Conservation (phyloP, 1,140 invertebrate species). For the Aphaenogaster rudis region DNA sequence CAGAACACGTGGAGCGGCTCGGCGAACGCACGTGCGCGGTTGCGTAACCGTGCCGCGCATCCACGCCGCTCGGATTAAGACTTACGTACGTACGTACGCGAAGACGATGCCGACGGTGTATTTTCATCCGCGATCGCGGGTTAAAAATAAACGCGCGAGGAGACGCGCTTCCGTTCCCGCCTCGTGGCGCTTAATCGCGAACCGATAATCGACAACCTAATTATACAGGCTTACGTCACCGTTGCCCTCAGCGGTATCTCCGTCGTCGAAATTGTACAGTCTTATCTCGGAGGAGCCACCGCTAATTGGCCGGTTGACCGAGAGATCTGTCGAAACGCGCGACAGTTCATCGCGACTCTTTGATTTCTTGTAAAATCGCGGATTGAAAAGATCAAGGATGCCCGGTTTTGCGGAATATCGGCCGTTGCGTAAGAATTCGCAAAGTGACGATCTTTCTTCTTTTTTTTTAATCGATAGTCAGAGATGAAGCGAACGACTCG, state of each 20-base stretch:
- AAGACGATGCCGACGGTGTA: slow-evolving; percentile 32
- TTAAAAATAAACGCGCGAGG: slow-evolving; percentile 44
- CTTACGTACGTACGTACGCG: background rate
- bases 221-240: slow-evolving; percentile 6
- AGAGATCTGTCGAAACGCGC: too few relatives aligned
- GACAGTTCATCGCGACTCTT: too few relatives aligned
- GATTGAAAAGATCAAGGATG: background rate
- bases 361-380: background rate
- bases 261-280: background rate
- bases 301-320: background rate
- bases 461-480: background rate
- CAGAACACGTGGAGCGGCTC: slow-evolving; percentile 39
- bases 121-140: slow-evolving; percentile 46
- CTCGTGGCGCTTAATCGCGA: background rate
- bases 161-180: background rate
- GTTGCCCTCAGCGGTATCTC: background rate
- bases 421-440: background rate
- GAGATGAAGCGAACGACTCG: slow-evolving; percentile 26
- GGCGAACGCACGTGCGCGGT: slow-evolving; percentile 42
- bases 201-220: slow-evolving; percentile 3
- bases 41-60: slow-evolving; percentile 33
- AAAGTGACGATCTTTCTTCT: background rate
- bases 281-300: background rate
- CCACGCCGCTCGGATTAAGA: slow-evolving; percentile 5
- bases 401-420: background rate